Evolutionary conservation across 2,797 vertebrate genomes (phyloP).

Genomic region (Jordanella pulchra): DNA sequence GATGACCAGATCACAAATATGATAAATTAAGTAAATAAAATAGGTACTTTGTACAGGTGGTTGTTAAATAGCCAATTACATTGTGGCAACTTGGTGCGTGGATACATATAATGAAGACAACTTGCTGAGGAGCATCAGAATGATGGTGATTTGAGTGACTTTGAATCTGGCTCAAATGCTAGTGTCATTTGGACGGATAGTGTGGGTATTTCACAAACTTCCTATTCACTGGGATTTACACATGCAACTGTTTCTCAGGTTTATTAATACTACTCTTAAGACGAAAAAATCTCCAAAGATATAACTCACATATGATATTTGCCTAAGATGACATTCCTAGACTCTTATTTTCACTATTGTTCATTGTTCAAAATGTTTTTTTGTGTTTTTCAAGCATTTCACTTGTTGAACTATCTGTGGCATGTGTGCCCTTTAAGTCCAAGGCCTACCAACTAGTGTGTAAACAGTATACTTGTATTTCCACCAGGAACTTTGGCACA

Average conservation of each 20-base stretch:
- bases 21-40: background rate
- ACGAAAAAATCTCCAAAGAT: background rate
- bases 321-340: background rate
- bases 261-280: background rate
- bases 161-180: background rate
- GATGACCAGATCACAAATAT: constrained; percentile 44
- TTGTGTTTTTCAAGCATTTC: constrained; percentile 7
- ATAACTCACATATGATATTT: no score
- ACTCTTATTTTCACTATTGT: background rate
- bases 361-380: background rate
- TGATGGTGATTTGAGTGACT: background rate
- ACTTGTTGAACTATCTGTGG: constrained; percentile 5
- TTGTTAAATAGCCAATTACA: background rate
- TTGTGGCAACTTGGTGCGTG: background rate
- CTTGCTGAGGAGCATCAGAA: background rate
- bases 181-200: background rate
- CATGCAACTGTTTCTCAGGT: background rate
- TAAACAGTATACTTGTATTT: constrained; percentile 23
- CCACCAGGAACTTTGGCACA: constrained; percentile 84
- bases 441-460: constrained; percentile 7
- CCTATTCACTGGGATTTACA: background rate
- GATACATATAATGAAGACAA: background rate
- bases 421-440: constrained; percentile 7
- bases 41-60: background rate
- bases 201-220: background rate